A percentile compares a stretch with the other conserved stretches of the same genome.
Conservation (phyloP, 2,113 vertebrate genomes). For the Siphamia tubifer region DNA sequence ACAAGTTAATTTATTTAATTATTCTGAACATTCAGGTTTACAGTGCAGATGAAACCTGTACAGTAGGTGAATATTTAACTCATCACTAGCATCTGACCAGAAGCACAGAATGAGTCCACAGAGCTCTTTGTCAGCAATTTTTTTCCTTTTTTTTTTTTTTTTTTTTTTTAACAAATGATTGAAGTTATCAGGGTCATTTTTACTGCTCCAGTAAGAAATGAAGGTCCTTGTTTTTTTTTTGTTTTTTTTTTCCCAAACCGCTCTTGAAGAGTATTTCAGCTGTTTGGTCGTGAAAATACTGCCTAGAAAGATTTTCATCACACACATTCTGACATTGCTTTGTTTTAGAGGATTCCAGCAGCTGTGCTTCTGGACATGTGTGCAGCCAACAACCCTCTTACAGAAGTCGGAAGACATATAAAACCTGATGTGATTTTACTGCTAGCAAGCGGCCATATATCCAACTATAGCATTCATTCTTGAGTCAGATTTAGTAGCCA, state of each 20-base stretch:
- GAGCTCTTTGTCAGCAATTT: slow-evolving; percentile 1
- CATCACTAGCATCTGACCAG: neutral
- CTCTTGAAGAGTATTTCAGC: slow-evolving; percentile 1
- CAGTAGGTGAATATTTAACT: too few species aligned
- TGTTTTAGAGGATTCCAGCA: slow-evolving; percentile 4
- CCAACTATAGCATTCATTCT: neutral
- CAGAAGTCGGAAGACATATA: slow-evolving; percentile 4
- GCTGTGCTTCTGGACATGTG: slow-evolving; percentile 12
- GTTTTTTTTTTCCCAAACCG: slow-evolving; percentile 8
- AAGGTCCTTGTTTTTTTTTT: slow-evolving; percentile 7
- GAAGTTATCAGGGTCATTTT: slow-evolving; percentile 8
- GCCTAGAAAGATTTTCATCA: slow-evolving; percentile 12
- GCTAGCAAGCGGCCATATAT: neutral
- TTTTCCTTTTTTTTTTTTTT: too few species aligned
- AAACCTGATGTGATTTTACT: neutral
- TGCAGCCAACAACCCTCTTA: slow-evolving; percentile 1
- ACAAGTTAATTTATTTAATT: too few species aligned
- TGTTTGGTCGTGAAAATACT: slow-evolving; percentile 7
- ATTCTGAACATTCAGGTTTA: too few species aligned
- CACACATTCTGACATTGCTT: neutral
- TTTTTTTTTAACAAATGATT: slow-evolving; percentile 7
- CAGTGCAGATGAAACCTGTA: too few species aligned
- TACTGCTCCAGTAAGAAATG: slow-evolving; percentile 22
- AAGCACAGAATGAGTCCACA: neutral
- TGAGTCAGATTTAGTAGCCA: neutral